Percentiles rank a stretch among this genome's conserved stretches.
Conservation (phyloP, 2,797 vertebrate species). For the Diplodus puntazzo region DNA sequence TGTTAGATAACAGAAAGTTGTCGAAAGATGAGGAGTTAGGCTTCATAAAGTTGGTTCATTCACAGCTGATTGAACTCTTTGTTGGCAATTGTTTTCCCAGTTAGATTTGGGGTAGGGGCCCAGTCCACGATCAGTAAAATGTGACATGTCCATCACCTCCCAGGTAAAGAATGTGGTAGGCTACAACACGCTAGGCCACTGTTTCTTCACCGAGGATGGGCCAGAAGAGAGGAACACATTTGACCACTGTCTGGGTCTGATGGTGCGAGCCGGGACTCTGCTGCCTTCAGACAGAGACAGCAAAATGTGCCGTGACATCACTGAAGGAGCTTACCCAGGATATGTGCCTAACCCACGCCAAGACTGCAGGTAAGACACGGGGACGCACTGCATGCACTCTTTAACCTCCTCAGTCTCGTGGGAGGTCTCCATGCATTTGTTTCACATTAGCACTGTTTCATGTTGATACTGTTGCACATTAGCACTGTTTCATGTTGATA, state of each 20-base stretch:
- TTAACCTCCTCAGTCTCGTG: background rate
- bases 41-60: background rate
- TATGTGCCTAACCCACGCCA: conserved; percentile 94
- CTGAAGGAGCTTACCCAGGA: conserved; percentile 90
- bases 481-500: no score
- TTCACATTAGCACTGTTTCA: no score
- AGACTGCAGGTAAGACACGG: conserved; percentile 91
- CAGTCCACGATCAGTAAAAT: background rate
- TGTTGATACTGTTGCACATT: no score
- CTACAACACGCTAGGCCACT: conserved; percentile 93
- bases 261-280: conserved; percentile 92
- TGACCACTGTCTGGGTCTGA: conserved; percentile 94
- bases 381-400: background rate
- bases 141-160: accelerated
- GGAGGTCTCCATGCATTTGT: background rate
- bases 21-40: background rate
- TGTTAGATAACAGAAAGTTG: background rate
- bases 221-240: conserved; percentile 97
- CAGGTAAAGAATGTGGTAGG: conserved; percentile 96
- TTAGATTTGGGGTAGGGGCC: background rate
- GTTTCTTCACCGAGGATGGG: conserved; percentile 97
- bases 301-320: conserved; percentile 94
- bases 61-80: background rate
- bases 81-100: background rate
- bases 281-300: conserved; percentile 95